Percentiles rank a stretch among this genome's conserved stretches.
Conservation (phyloP, 2,888 invertebrate species). For the Diarsia mendica region DNA sequence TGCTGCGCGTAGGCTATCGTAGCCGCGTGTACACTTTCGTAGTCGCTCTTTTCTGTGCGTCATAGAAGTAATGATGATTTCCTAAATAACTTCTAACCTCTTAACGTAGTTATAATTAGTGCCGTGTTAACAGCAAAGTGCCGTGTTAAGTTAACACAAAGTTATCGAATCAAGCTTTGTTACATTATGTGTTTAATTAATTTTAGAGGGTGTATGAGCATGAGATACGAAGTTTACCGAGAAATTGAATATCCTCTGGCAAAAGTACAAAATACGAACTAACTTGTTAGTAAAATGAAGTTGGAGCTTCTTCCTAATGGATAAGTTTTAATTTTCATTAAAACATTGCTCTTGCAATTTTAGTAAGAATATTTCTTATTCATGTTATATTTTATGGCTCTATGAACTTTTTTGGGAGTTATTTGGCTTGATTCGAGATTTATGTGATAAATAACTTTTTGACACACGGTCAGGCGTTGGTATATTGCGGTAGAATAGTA, state of each 20-base stretch:
- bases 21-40: background rate
- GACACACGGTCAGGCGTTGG: background rate
- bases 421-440: background rate
- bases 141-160: slow-evolving; percentile 14
- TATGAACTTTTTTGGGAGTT: background rate
- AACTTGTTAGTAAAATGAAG: slow-evolving; percentile 71
- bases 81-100: background rate
- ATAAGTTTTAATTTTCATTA: slow-evolving; percentile 71
- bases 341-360: slow-evolving; percentile 55
- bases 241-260: slow-evolving; percentile 32
- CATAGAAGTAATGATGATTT: background rate
- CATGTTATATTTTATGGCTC: slow-evolving; percentile 25
- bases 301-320: slow-evolving; percentile 69
- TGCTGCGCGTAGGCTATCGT: background rate
- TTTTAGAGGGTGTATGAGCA: slow-evolving; percentile 31
- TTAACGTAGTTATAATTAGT: background rate
- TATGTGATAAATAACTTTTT: background rate
- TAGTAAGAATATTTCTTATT: slow-evolving; percentile 27
- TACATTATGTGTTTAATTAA: slow-evolving; percentile 38
- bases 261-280: slow-evolving; percentile 55
- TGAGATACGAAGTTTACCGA: slow-evolving; percentile 41
- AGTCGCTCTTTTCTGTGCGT: background rate
- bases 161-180: slow-evolving; percentile 28
- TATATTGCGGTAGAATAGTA: background rate
- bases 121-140: slow-evolving; percentile 12